Percentiles rank a stretch among this genome's conserved stretches.
Conservation (phyloP, 2,888 invertebrate species). For the Drosophila stalkeri region DNA sequence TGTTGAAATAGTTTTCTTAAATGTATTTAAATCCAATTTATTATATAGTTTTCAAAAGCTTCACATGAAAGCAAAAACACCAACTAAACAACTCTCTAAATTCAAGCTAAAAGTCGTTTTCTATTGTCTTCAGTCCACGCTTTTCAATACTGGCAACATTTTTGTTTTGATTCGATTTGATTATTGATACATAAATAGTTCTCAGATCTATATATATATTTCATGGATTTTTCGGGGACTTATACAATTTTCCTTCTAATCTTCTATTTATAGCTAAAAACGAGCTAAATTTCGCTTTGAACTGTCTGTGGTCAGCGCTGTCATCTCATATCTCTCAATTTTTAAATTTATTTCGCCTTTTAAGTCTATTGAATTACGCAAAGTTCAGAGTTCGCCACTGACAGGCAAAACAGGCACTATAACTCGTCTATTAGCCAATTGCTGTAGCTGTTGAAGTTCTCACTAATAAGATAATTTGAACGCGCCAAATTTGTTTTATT, state of each 20-base stretch:
- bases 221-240: slow-evolving; percentile 14
- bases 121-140: neutral
- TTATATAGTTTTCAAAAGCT: neutral
- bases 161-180: slow-evolving; percentile 2
- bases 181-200: slow-evolving; percentile 7
- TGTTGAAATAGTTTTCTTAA: neutral
- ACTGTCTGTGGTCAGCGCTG: neutral
- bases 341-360: neutral
- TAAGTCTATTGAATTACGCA: slow-evolving; percentile 51
- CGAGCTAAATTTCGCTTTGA: slow-evolving; percentile 17
- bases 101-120: neutral
- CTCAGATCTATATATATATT: slow-evolving; percentile 2
- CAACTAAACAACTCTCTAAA: neutral
- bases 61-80: neutral
- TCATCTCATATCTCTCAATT: neutral
- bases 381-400: slow-evolving; percentile 63
- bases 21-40: slow-evolving; percentile 2
- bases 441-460: slow-evolving; percentile 40
- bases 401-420: slow-evolving; percentile 28
- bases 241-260: neutral
- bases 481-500: slow-evolving; percentile 54
- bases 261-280: neutral
- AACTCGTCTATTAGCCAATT: slow-evolving; percentile 26
- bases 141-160: neutral
- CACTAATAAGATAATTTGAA: slow-evolving; percentile 55